phyloP scores from a whole-genome alignment of 2,797 vertebrate species.

The Chelmon rostratus region DNA sequence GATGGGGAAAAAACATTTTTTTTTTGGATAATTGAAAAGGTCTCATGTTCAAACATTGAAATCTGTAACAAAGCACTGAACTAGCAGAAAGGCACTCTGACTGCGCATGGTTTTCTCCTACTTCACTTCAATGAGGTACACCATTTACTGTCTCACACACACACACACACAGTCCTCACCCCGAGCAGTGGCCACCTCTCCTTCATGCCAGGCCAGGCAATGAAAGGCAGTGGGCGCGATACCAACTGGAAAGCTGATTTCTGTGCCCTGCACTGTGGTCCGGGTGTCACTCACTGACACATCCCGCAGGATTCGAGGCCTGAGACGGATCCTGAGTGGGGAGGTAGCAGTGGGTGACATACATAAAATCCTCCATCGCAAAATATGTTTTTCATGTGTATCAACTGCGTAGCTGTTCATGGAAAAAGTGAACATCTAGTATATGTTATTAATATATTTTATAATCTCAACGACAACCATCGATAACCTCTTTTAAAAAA shows the following conservation, averaged over 20 bases:
- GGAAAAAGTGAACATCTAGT: background rate
- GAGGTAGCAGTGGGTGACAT: background rate
- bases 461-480: background rate
- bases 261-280: constrained; percentile 89
- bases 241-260: constrained; percentile 93
- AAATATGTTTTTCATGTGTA: background rate
- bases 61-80: too few relatives aligned
- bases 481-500: background rate
- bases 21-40: too few relatives aligned
- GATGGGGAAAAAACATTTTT: too few relatives aligned
- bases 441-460: too few relatives aligned
- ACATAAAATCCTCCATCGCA: background rate
- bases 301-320: constrained; percentile 90
- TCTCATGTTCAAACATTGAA: too few relatives aligned
- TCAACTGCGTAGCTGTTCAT: background rate
- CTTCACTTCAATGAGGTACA: too few relatives aligned
- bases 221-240: constrained; percentile 94
- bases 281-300: constrained; percentile 89
- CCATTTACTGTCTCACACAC: background rate
- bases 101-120: too few relatives aligned
- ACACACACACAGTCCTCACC: constrained; percentile 80
- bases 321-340: constrained; percentile 88
- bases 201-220: constrained; percentile 93
- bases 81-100: too few relatives aligned
- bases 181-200: constrained; percentile 94